Evolutionary conservation across 2,113 vertebrate species (phyloP), one percentile per base, ranked within the genome.

Genomic region (Brachypodius melanocephalos): DNA sequence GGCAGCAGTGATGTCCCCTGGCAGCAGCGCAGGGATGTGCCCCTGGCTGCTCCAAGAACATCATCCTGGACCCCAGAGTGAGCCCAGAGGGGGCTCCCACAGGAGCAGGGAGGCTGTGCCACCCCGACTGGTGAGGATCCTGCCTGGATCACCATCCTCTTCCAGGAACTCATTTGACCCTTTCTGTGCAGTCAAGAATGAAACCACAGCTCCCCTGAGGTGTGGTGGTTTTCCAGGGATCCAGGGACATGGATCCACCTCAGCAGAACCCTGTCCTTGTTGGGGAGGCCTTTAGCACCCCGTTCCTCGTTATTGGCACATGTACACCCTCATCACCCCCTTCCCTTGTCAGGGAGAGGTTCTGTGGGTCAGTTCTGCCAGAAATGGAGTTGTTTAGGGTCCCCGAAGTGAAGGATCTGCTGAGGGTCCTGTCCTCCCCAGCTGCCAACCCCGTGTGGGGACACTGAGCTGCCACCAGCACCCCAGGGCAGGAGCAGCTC

Each of bases 1-100:
- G 76, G 91, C 59, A 72, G 59, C 83, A 40, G 63, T 3, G 82
- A 40, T 29, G 73, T 46, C 29, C 46, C 55, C 63, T 6, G 16
- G 57, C 71, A 72, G 83, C 32, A 71, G 61, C 1, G 1, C 10
- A 4, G 1, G 40, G 38, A 7, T 32, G 74, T 15, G 51, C 14
- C 46, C 22, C 0, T 3, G 4, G 72, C 63, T 1, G 1, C 62
- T 59, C n/a, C 0, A 0, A 54, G 13, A 8, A 5, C 40, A 5
- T 8, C 74, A 0, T 17, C 79, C 89, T 6, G 19, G 25, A 12
- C 34, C 2, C 29, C 6, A 1, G 48, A 31, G 82, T 2, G 2
- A 40, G n/a, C 31, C 38, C 52, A 1, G 18, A 61, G 58, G 26
- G 38, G 34, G 1, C 2, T 46, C 8, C 32, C 22, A 1, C 0